Evolutionary conservation across 2,797 vertebrate species (phyloP), one percentile per base, ranked within the genome.

Genomic region (Nothura maculosa): DNA sequence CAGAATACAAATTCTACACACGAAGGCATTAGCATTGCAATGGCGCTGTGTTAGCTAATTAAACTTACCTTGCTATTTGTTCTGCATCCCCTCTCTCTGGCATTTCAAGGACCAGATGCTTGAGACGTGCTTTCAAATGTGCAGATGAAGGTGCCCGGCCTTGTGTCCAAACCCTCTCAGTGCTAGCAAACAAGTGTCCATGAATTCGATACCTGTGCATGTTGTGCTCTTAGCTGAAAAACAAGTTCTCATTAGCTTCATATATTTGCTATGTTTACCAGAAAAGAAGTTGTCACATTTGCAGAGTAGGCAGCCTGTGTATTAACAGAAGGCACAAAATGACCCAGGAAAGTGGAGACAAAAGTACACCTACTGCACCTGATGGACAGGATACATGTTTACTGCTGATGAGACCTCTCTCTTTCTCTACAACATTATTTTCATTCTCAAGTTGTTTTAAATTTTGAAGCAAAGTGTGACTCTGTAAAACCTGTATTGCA

Each of bases 161-260:
- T 28, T 22, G 25, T 3, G 8, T 84, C 30, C 50, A 66, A 76
- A 60, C 5, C 5, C 21, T 67, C 34, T 64, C 2, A 1, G 36
- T 32, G 43, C 45, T 38, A n/a, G 32, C 24, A 63, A 78, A 78
- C 0, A 1, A 79, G 63, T 12, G n/a, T 28, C 32, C 0, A 0
- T 34, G 42, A 38, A 50, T 24, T 84, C 38, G 32, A 19, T 36
- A 50, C 36, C 19, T 64, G 48, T 17, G 40, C 8, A 7, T 0
- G 3, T 28, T 61, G n/a, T 55, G 54, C 58, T 58, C 27, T 42
- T 81, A 83, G 42, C 10, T 73, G 42, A 42, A 88, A 89, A 85
- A 57, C 34, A 50, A 64, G 24, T 64, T 67, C 82, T 70, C 54
- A 50, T 61, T 72, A 84, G 57, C 11, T 25, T 28, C 18, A 36